phyloP scores from a whole-genome alignment of 2,113 vertebrate species.

The Leptocoma aspasia region DNA sequence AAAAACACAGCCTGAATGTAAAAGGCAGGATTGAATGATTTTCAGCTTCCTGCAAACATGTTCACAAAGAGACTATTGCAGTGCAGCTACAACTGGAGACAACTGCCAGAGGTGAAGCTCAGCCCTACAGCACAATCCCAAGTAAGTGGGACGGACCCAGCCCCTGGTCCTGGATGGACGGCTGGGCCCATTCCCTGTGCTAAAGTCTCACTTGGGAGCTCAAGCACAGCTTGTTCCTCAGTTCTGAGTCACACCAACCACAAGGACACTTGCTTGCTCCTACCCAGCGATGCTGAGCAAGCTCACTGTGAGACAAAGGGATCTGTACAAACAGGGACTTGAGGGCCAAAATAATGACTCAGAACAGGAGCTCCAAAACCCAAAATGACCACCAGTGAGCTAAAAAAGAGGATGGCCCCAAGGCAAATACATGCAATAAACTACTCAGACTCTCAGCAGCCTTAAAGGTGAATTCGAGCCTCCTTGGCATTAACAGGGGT shows the following conservation, averaged over 20 bases:
- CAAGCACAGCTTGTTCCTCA: not conserved
- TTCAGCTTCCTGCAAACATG: not conserved
- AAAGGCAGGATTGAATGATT: not conserved
- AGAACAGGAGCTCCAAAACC: not conserved
- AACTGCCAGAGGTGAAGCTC: not conserved
- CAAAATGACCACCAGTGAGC: not conserved
- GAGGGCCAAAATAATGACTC: not conserved
- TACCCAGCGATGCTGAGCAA: not conserved
- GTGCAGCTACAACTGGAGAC: not conserved
- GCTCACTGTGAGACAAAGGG: not conserved
- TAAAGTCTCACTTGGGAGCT: rapidly evolving
- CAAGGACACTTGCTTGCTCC: not conserved
- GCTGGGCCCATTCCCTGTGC: not conserved
- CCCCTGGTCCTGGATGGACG: not conserved
- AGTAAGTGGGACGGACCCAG: not conserved
- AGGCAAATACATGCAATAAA: not conserved
- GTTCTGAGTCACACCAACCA: not conserved
- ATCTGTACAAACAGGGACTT: not conserved
- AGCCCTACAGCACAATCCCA: not conserved
- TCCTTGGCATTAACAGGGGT: not conserved
- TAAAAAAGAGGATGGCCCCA: not conserved
- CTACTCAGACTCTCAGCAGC: not conserved
- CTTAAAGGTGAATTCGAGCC: not conserved
- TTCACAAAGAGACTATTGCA: not conserved
- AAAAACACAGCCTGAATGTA: not conserved